These are phyloP conservation scores for Epinotia bilunana DNA, from an alignment of 2,888 invertebrate species.

Conservation along the genomic window DNA sequence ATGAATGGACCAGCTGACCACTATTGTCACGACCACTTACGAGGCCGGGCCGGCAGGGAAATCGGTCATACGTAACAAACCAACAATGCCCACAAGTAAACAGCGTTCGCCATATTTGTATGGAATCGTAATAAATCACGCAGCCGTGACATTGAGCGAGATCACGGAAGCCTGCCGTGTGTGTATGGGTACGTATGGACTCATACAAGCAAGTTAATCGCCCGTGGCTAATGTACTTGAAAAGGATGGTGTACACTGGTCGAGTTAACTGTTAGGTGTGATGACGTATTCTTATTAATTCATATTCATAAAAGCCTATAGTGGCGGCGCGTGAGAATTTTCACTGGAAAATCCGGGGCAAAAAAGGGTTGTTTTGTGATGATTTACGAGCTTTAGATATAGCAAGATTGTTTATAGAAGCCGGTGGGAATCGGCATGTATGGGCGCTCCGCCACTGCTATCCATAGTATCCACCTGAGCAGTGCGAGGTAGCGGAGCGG, in stretches of 20 bases:
- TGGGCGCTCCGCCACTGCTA: too few species aligned
- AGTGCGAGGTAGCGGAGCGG: too few species aligned
- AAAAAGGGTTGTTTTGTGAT: too few species aligned
- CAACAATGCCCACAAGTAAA: conserved; percentile 33
- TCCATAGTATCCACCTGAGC: too few species aligned
- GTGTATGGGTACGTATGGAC: conserved; percentile 33
- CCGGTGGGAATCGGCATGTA: too few species aligned
- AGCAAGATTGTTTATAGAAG: too few species aligned
- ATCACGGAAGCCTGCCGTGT: conserved; percentile 52
- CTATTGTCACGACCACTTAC: background rate
- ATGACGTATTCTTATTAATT: background rate
- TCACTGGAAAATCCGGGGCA: too few species aligned
- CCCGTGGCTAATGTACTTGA: conserved; percentile 54
- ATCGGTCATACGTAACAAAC: conserved; percentile 28
- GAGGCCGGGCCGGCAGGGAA: conserved; percentile 14
- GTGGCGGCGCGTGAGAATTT: too few species aligned
- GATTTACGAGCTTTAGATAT: too few species aligned
- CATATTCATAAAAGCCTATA: background rate
- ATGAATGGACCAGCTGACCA: conserved; percentile 19
- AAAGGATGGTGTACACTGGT: conserved; percentile 47
- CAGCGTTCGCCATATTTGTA: conserved; percentile 39
- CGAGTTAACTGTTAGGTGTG: background rate
- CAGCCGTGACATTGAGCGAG: conserved; percentile 51
- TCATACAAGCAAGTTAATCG: conserved; percentile 37
- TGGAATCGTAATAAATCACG: conserved; percentile 41